phyloP scores from a whole-genome alignment of 2,113 vertebrate species.

The Alexandromys fortis region DNA sequence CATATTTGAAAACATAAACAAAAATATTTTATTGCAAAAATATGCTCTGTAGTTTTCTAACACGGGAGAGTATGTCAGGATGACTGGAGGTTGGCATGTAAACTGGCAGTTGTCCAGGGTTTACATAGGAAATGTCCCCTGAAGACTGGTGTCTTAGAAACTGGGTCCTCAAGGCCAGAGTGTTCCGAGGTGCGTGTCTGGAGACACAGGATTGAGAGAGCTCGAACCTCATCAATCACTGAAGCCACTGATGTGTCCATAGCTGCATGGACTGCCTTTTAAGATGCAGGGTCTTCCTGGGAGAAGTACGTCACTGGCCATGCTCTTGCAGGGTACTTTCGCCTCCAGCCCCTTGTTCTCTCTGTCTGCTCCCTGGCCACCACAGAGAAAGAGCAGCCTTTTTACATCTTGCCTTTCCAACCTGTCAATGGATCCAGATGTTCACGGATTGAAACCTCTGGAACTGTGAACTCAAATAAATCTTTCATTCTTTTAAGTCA shows the following conservation, averaged over 20 bases:
- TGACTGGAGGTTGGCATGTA: background rate
- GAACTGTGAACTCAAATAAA: background rate
- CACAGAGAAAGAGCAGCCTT: background rate
- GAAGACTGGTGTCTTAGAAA: background rate
- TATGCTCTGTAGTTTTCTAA: background rate
- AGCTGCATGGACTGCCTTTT: background rate
- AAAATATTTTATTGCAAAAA: slow-evolving; percentile 48
- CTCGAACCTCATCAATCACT: background rate
- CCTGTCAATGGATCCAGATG: background rate
- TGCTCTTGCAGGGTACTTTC: background rate
- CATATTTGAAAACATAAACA: slow-evolving; percentile 25
- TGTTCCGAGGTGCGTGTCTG: background rate
- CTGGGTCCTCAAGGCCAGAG: background rate
- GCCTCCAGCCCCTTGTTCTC: background rate
- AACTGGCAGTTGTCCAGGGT: background rate
- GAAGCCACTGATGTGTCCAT: background rate
- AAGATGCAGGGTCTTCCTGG: background rate
- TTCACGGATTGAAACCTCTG: too few relatives aligned
- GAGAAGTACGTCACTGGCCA: background rate
- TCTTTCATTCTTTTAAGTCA: background rate
- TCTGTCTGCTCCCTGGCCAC: background rate
- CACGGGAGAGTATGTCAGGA: slow-evolving; percentile 8
- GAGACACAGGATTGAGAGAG: too few relatives aligned
- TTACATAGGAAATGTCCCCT: background rate
- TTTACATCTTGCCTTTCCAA: background rate